Evolutionary conservation across 2,888 invertebrate species (phyloP), one percentile per base, ranked within the genome.

Genomic region (Rhagophthalmus giganteus): DNA sequence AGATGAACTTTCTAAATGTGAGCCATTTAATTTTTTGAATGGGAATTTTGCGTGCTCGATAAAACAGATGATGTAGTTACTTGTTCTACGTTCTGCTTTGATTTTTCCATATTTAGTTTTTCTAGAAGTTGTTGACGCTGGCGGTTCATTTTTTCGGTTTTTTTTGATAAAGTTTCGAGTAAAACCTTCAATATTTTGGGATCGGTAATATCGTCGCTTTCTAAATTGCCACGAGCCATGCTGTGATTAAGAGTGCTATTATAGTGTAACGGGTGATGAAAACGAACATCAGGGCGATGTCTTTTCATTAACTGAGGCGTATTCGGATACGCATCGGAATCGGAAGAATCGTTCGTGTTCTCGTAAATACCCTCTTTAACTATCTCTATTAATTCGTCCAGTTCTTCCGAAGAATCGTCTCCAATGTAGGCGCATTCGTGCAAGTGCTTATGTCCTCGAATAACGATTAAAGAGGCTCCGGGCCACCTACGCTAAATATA

Each of bases 391-490:
- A 74, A 45, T 63, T 87, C 87, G 13, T 87, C 86, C 4, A 85
- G 70, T 61, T 88, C 88, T 66, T 88, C 88, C 0, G 87, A 87
- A 0, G 88, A 88, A 65, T 88, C 84, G 65, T 89, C 88, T 0
- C 89, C 89, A 38, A 89, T 87, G 73, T 88, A 89, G 0, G 88
- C 88, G 66, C 89, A 89, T 62, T 87, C 85, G 62, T 87, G 86
- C 0, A 89, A 78, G 67, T 88, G 86, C 57, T 84, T 85, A 74
- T 88, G 86, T 0, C 89, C 88, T 64, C 85, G 81, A 49, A 89
- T 87, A 70, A 89, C 83, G 49, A 88, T 85, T 30, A 89, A 76
- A 0, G 87, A 88, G 0, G 87, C 87, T 0, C 89, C 89, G 0
- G 87, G 87, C 80, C 83, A 85, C 66, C 88, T 88, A 66, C 27